Evolutionary conservation across 2,888 invertebrate genomes (phyloP).

Genomic region (Dasysyrphus tricinctus): DNA sequence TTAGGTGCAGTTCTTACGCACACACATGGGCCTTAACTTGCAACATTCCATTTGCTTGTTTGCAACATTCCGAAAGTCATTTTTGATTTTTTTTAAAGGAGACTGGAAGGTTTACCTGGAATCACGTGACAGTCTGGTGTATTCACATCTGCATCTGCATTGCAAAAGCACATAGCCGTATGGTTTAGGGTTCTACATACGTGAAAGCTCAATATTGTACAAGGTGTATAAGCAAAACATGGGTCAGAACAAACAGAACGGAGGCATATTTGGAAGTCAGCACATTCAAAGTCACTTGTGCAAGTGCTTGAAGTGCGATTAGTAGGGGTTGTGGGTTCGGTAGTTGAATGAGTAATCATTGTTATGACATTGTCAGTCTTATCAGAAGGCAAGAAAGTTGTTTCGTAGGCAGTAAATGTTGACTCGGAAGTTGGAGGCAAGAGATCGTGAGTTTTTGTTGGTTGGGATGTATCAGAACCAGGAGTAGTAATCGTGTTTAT

Average conservation of each 20-base stretch:
- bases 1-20: conserved; percentile 68
- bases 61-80: conserved; percentile 77
- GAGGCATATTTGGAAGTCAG: conserved; percentile 84
- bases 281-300: conserved; percentile 82
- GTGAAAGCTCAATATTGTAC: conserved; percentile 82
- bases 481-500: no score
- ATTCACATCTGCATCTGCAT: conserved; percentile 83
- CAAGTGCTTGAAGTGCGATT: conserved; percentile 77
- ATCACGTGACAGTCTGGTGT: conserved; percentile 85
- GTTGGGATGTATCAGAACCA: no score
- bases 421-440: no score
- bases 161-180: conserved; percentile 86
- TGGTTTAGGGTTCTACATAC: conserved; percentile 85
- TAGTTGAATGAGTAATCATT: conserved; percentile 20
- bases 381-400: conserved; percentile 59
- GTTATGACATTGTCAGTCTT: conserved; percentile 63
- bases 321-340: conserved; percentile 9
- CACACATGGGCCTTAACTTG: conserved; percentile 41
- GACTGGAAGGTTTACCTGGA: conserved; percentile 85
- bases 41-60: conserved; percentile 72
- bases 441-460: no score
- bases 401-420: conserved; percentile 41
- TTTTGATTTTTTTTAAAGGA: conserved; percentile 52
- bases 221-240: conserved; percentile 83
- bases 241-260: conserved; percentile 84